Conservation (phyloP, 1,140 invertebrate genomes). For the Drosophila subpulchrella region DNA sequence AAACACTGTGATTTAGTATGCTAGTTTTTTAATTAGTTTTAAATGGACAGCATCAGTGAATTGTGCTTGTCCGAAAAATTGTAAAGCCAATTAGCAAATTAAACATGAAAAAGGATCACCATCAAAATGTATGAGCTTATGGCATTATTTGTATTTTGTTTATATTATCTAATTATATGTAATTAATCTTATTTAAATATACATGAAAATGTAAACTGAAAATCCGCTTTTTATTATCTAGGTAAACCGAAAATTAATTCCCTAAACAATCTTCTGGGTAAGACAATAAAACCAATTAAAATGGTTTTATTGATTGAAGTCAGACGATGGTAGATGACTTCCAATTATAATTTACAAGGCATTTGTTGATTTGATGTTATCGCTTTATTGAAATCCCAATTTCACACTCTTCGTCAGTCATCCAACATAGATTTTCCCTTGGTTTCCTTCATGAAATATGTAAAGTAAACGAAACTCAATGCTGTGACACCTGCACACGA, state of each 20-base stretch:
- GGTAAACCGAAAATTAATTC: not conserved
- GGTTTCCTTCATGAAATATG: constrained; percentile 70
- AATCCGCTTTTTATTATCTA: not conserved
- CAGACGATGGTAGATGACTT: not conserved
- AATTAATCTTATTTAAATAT: constrained; percentile 78
- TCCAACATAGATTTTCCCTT: constrained; percentile 77
- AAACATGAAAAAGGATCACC: constrained; percentile 15
- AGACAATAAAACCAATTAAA: no score
- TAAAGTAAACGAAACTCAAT: constrained; percentile 56
- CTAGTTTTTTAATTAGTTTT: constrained; percentile 84
- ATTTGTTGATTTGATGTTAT: not conserved
- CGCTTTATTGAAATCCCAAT: not conserved
- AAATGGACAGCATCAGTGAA: constrained; percentile 44
- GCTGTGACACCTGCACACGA: constrained; percentile 53
- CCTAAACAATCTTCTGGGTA: not conserved
- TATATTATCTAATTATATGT: constrained; percentile 75
- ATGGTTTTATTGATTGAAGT: not conserved
- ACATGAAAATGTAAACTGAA: constrained; percentile 54
- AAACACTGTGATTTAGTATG: constrained; percentile 84
- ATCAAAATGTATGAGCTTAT: constrained; percentile 53
- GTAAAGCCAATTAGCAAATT: constrained; percentile 24
- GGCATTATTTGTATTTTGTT: constrained; percentile 67
- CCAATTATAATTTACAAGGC: no score
- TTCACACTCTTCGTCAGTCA: constrained; percentile 38
- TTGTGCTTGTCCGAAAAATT: constrained; percentile 20